Conservation (phyloP, 35 echinoderm and acorn worm genomes). For the Ophiothrix spiculata region DNA sequence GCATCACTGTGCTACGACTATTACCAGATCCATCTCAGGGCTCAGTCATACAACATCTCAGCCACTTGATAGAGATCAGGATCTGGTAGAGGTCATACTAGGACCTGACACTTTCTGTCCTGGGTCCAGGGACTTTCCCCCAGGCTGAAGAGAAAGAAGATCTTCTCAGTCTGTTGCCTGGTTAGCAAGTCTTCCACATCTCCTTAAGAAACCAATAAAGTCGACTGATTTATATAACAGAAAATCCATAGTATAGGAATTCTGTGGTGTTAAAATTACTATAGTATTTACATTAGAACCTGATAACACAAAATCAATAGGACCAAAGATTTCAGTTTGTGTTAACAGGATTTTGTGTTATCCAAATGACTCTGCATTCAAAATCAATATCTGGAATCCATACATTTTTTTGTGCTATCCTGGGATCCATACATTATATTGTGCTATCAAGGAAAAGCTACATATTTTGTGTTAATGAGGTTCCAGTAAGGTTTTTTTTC, state of each 20-base stretch:
- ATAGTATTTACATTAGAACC: no score
- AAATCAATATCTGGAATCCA: no score
- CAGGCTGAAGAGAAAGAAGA: background rate
- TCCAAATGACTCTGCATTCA: no score
- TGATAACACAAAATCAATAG: no score
- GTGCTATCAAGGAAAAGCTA: no score
- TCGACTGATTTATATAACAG: background rate
- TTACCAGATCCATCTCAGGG: background rate
- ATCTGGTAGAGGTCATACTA: background rate
- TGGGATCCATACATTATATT: no score
- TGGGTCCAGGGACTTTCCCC: background rate
- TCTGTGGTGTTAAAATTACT: background rate
- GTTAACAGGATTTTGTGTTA: no score
- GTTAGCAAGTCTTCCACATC: background rate
- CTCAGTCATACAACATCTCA: background rate
- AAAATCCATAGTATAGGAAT: background rate
- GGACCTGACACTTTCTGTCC: background rate
- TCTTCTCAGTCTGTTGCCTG: background rate
- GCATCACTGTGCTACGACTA: background rate
- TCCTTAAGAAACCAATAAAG: background rate
- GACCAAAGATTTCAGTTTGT: no score
- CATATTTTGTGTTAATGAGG: no score
- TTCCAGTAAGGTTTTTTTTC: no score
- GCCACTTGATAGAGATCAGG: background rate
- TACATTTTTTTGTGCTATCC: no score